A percentile compares a stretch with the other conserved stretches of the same genome.
Conservation (phyloP, 2,797 vertebrate genomes). For the Hapalemur alaotrensis region DNA sequence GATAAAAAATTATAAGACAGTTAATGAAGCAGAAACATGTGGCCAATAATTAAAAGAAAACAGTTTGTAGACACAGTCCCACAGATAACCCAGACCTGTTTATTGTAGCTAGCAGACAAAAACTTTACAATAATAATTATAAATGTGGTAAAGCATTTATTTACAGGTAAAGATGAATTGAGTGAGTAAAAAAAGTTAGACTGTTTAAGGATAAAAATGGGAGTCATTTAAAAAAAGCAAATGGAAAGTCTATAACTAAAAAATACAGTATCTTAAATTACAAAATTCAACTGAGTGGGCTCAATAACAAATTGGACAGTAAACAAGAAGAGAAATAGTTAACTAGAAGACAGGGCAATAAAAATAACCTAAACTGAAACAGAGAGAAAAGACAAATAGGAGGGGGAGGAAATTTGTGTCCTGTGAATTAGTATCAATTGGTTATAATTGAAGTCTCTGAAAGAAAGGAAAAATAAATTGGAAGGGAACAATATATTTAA, state of each 20-base stretch:
- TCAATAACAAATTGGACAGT: not conserved
- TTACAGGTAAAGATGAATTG: not conserved
- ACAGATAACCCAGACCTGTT: not conserved
- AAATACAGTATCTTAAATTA: not conserved
- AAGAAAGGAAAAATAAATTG: not conserved
- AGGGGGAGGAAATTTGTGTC: not conserved
- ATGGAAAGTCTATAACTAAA: not conserved
- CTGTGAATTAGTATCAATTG: not conserved
- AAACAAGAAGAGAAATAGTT: not conserved
- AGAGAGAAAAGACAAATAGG: not conserved
- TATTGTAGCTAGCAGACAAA: not conserved
- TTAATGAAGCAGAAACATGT: not conserved
- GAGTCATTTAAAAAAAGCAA: no score
- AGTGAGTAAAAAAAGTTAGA: not conserved
- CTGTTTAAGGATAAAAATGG: not conserved
- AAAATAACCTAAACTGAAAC: not conserved
- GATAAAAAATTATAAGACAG: not conserved
- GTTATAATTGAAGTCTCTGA: not conserved
- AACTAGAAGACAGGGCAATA: not conserved
- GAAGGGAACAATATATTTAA: not conserved
- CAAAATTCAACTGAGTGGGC: not conserved
- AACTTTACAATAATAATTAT: not conserved
- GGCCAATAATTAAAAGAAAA: not conserved
- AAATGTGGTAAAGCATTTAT: not conserved
- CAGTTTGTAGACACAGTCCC: not conserved